These are phyloP conservation scores for Penelope pileata DNA, from an alignment of 2,113 vertebrate species.

Conservation along the genomic window DNA sequence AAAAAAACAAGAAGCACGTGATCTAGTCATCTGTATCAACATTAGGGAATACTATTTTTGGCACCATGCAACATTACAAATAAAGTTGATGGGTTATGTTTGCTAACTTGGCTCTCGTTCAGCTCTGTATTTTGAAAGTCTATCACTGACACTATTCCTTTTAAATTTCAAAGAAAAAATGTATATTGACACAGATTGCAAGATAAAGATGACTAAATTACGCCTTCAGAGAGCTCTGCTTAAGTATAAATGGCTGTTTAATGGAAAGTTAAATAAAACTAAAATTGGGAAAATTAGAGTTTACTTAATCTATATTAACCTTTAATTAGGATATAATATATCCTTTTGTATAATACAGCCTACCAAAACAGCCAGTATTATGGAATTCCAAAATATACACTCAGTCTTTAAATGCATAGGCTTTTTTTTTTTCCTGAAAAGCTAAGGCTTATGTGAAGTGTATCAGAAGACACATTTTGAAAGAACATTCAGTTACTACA, in stretches of 20 bases:
- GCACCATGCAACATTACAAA: background rate
- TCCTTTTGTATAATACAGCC: background rate
- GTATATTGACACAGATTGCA: background rate
- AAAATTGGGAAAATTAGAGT: background rate
- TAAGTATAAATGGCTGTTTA: background rate
- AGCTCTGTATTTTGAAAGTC: background rate
- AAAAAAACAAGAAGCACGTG: accelerated
- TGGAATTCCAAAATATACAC: background rate
- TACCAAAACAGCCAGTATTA: background rate
- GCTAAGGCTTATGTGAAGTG: accelerated
- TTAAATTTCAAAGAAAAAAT: background rate
- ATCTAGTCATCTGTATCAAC: background rate
- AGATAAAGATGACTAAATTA: background rate
- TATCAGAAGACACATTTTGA: background rate
- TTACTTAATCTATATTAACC: background rate
- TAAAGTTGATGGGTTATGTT: background rate
- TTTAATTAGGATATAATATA: background rate
- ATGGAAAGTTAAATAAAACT: background rate
- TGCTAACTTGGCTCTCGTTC: background rate
- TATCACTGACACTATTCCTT: background rate
- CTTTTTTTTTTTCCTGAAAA: background rate
- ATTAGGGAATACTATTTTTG: background rate
- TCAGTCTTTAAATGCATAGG: background rate
- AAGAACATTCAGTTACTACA: background rate
- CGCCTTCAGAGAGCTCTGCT: background rate